A percentile compares a stretch with the other conserved stretches of the same genome.
Evolutionary conservation across 2,797 vertebrate species (phyloP).

Genomic region (Avahi laniger): DNA sequence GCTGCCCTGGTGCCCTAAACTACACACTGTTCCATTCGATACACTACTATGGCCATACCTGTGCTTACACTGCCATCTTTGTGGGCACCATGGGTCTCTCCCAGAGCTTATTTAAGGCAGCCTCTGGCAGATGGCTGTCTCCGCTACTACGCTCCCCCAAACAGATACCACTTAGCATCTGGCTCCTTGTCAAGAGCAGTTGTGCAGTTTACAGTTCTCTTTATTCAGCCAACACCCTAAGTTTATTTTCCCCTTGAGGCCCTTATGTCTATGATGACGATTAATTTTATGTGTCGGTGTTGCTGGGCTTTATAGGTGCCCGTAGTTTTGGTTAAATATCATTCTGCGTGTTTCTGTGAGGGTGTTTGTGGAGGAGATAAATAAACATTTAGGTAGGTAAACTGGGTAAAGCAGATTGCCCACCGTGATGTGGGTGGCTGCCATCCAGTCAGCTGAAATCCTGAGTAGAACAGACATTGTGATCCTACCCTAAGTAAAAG

Average conservation of each 20-base stretch:
- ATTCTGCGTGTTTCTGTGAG: background rate
- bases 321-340: background rate
- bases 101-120: no score
- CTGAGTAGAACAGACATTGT: background rate
- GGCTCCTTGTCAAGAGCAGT: background rate
- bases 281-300: background rate
- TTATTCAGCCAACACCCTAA: background rate
- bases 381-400: background rate
- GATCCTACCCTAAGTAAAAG: background rate
- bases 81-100: background rate
- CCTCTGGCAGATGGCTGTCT: background rate
- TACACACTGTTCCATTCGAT: background rate
- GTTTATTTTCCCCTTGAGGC: background rate
- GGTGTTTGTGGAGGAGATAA: background rate
- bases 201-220: background rate
- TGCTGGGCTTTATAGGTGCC: no score
- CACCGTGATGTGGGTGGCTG: no score
- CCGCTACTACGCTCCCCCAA: no score
- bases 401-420: background rate
- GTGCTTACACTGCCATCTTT: accelerated
- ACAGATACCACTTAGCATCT: no score
- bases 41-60: accelerated
- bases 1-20: no score
- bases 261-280: background rate
- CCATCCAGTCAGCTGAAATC: background rate